phyloP scores from a whole-genome alignment of 1,140 invertebrate genomes.

The Helicoverpa armigera region DNA sequence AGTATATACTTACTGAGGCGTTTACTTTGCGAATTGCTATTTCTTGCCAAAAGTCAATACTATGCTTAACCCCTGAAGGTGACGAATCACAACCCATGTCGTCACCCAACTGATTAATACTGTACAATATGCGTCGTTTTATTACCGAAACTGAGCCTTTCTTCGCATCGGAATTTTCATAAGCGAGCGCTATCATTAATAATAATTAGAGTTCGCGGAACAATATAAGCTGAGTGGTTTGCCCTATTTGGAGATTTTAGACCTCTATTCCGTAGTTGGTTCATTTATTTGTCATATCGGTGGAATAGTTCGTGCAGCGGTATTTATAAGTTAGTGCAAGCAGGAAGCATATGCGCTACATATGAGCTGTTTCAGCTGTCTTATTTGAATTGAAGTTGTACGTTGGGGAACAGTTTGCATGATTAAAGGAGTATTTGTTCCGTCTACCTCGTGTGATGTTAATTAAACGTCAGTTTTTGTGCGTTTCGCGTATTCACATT shows the following conservation, averaged over 20 bases:
- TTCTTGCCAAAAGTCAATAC: background rate
- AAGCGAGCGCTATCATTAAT: conserved; percentile 66
- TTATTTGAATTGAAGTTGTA: conserved; percentile 34
- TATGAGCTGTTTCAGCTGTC: conserved; percentile 21
- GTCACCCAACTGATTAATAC: conserved; percentile 32
- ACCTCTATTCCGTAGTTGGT: conserved; percentile 58
- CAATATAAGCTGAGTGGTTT: conserved; percentile 74
- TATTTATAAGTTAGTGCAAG: conserved; percentile 14
- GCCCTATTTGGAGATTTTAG: conserved; percentile 69
- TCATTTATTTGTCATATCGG: background rate
- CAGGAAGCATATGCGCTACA: conserved; percentile 34
- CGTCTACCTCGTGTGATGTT: background rate
- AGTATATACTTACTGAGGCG: too few relatives aligned
- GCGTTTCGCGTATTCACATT: background rate
- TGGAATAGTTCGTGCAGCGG: background rate
- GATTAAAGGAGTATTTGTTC: conserved; percentile 25
- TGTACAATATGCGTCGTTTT: conserved; percentile 15
- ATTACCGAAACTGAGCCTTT: conserved; percentile 22
- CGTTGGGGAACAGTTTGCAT: conserved; percentile 29
- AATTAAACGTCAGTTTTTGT: conserved; percentile 9
- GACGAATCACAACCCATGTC: conserved; percentile 1
- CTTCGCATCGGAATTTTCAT: conserved; percentile 54
- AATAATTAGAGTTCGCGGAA: conserved; percentile 73
- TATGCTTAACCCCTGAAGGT: background rate
- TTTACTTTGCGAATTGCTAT: too few relatives aligned